Evolutionary conservation across 1,140 invertebrate genomes (phyloP).

Genomic region (Megalonaias nervosa): DNA sequence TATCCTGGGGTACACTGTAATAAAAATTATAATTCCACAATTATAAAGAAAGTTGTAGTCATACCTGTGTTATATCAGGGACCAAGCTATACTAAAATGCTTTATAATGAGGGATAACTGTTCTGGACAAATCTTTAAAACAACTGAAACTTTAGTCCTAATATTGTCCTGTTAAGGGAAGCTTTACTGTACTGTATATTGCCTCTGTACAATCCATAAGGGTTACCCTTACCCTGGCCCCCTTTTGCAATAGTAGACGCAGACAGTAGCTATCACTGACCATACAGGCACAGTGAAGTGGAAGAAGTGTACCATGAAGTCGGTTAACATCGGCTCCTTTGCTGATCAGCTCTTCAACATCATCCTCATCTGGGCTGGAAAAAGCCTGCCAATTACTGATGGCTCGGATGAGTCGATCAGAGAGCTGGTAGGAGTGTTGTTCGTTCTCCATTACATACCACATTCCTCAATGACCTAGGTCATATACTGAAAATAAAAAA

Average conservation of each 20-base stretch:
- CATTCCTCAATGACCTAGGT: constrained; percentile 47
- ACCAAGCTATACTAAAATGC: too few species aligned
- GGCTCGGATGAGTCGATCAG: constrained; percentile 66
- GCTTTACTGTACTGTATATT: too few species aligned
- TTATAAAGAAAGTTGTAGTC: too few species aligned
- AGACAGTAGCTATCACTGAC: constrained; percentile 59
- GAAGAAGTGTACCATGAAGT: constrained; percentile 67
- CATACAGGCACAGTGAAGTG: constrained; percentile 71
- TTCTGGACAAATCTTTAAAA: too few species aligned
- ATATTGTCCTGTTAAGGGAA: too few species aligned
- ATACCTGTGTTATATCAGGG: too few species aligned
- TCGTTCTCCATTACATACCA: constrained; percentile 70
- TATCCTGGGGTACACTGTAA: too few species aligned
- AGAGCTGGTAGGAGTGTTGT: constrained; percentile 64
- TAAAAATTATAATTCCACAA: too few species aligned
- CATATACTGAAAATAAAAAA: too few species aligned
- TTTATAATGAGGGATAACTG: too few species aligned
- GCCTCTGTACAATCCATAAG: not conserved
- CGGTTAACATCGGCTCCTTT: constrained; percentile 68
- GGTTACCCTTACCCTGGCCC: constrained; percentile 58
- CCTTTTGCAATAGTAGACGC: constrained; percentile 58
- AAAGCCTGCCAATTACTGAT: constrained; percentile 63
- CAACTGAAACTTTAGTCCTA: too few species aligned
- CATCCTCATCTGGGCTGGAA: constrained; percentile 51
- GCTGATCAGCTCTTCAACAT: constrained; percentile 64